phyloP scores from a whole-genome alignment of 2,797 vertebrate genomes.

The Sebastes kiyomatsui region DNA sequence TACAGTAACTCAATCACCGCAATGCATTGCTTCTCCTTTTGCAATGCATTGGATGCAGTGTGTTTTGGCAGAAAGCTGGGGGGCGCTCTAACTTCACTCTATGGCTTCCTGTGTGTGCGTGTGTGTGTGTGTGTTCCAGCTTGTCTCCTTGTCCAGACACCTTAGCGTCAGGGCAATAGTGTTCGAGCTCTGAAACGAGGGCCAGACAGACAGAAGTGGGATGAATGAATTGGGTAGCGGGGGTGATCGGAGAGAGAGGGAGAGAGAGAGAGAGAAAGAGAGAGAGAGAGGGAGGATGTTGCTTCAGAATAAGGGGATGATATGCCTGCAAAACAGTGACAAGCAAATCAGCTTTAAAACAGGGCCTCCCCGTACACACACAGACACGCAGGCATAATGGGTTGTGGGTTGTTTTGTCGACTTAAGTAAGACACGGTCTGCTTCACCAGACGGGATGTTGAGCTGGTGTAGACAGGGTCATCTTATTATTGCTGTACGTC shows the following conservation, averaged over 20 bases:
- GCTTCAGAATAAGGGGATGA: constrained; percentile 65
- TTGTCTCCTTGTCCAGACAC: constrained; percentile 80
- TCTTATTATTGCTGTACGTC: constrained; percentile 61
- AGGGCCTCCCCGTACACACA: constrained; percentile 53
- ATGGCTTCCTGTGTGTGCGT: constrained; percentile 19
- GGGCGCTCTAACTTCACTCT: constrained; percentile 79
- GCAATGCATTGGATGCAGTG: constrained; percentile 30
- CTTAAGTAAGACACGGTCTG: constrained; percentile 76
- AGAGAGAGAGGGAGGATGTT: constrained; percentile 26
- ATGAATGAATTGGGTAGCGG: constrained; percentile 74
- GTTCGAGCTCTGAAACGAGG: constrained; percentile 76
- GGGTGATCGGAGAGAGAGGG: constrained; percentile 47
- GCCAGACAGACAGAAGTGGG: constrained; percentile 76
- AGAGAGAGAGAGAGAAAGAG: not conserved
- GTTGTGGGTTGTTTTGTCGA: constrained; percentile 68
- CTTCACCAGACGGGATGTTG: constrained; percentile 69
- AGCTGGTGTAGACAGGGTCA: constrained; percentile 66
- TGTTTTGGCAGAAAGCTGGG: constrained; percentile 63
- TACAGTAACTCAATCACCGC: not conserved
- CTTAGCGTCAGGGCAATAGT: constrained; percentile 76
- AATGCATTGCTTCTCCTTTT: constrained; percentile 7
- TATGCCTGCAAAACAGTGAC: constrained; percentile 74
- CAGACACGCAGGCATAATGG: constrained; percentile 57
- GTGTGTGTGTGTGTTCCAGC: constrained; percentile 55
- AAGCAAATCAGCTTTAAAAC: constrained; percentile 71